These are phyloP conservation scores for Solenopsis fugax DNA, from an alignment of 1,140 invertebrate species.

Conservation along the genomic window DNA sequence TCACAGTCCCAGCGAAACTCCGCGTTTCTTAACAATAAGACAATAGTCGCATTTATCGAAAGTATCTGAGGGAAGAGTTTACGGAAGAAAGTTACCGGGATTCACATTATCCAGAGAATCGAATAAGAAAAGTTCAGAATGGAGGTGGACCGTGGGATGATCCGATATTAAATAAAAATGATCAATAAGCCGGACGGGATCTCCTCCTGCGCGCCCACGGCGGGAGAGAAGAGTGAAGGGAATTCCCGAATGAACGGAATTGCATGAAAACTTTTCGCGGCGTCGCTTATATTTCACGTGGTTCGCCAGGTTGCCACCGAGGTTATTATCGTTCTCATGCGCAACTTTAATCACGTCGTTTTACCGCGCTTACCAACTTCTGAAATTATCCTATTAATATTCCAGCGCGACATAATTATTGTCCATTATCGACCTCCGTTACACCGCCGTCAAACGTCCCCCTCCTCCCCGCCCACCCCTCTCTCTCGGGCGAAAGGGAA, in stretches of 20 bases:
- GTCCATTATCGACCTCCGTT: conserved; percentile 44
- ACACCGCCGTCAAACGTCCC: conserved; percentile 1
- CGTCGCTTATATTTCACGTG: not conserved
- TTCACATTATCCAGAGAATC: conserved; percentile 40
- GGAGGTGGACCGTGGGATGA: conserved; percentile 11
- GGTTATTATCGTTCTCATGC: conserved; percentile 32
- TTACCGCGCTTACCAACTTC: conserved; percentile 25
- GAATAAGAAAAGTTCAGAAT: conserved; percentile 41
- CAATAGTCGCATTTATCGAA: conserved; percentile 41
- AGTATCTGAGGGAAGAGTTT: conserved; percentile 37
- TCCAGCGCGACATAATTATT: conserved; percentile 30
- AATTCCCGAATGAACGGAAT: not conserved
- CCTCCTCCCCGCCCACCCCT: not conserved
- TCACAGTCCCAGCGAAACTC: conserved; percentile 20
- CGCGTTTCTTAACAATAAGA: conserved; percentile 52
- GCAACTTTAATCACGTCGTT: conserved; percentile 53
- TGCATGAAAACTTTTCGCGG: not conserved
- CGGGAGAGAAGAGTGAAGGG: too few relatives aligned
- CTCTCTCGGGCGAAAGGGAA: not conserved
- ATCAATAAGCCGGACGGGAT: conserved; percentile 3
- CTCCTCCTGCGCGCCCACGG: too few relatives aligned
- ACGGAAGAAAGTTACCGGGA: conserved; percentile 33
- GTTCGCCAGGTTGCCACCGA: not conserved
- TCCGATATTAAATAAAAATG: conserved; percentile 28
- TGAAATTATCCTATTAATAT: conserved; percentile 53